A percentile compares a stretch with the other conserved stretches of the same genome.
Conservation (phyloP, 1,140 invertebrate genomes). For the Argopecten irradians region DNA sequence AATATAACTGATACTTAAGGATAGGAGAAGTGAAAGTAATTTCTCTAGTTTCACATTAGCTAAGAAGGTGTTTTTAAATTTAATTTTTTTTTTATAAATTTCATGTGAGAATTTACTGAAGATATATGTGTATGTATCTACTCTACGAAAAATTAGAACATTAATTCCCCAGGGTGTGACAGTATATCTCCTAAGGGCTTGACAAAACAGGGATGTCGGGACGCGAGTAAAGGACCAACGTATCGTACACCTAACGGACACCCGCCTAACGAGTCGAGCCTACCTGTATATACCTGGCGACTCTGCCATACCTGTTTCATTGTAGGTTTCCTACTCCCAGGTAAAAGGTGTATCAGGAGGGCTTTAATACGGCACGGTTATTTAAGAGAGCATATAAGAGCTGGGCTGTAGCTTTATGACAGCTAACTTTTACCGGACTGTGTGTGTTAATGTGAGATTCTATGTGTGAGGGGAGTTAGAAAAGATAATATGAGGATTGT, state of each 20-base stretch:
- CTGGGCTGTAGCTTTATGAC: neutral
- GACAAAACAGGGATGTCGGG: neutral
- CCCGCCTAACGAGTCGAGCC: neutral
- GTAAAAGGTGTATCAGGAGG: neutral
- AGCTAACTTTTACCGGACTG: neutral
- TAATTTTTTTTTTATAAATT: neutral
- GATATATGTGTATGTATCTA: neutral
- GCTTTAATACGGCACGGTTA: neutral
- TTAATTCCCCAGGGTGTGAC: neutral
- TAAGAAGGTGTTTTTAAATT: neutral
- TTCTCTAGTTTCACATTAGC: conserved; percentile 16
- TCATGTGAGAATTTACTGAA: neutral
- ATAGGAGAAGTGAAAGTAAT: neutral
- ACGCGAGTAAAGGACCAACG: neutral
- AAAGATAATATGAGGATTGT: conserved; percentile 2
- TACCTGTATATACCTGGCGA: neutral
- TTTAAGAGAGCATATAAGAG: neutral
- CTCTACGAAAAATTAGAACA: neutral
- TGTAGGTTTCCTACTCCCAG: neutral
- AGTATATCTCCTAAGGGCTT: neutral
- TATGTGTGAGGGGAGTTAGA: neutral
- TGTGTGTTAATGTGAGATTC: neutral
- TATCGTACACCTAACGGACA: neutral
- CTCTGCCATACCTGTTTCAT: neutral
- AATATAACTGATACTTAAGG: neutral